phyloP scores from a whole-genome alignment of 2,113 vertebrate genomes.

The Cranoglanis bouderius region DNA sequence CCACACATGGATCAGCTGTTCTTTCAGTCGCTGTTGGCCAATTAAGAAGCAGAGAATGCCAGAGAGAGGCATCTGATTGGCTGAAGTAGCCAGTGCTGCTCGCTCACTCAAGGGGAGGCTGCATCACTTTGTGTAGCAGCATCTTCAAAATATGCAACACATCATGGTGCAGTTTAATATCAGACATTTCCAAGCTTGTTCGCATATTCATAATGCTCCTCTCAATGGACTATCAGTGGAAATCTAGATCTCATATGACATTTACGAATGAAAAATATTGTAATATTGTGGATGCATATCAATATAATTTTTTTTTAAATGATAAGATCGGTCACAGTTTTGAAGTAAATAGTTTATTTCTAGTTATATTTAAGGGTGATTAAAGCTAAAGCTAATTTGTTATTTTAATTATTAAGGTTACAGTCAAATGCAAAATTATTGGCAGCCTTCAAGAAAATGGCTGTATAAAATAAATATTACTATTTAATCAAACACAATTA shows the following conservation, averaged over 20 bases:
- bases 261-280: not conserved
- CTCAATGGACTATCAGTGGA: not conserved
- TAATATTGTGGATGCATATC: not conserved
- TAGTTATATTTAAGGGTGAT: not conserved
- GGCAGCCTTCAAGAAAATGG: not conserved
- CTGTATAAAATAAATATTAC: not conserved
- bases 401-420: not conserved
- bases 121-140: conserved; percentile 41
- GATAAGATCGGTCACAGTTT: not conserved
- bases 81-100: conserved; percentile 48
- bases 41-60: conserved; percentile 70
- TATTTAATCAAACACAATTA: not conserved
- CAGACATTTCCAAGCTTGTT: conserved; percentile 13
- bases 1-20: conserved; percentile 66
- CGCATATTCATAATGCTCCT: conserved; percentile 18
- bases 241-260: not conserved
- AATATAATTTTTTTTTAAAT: not conserved
- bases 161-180: not conserved
- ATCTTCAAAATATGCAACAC: conserved; percentile 35
- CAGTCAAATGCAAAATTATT: not conserved
- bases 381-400: not conserved
- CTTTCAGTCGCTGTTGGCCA: conserved; percentile 66
- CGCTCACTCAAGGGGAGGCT: conserved; percentile 59
- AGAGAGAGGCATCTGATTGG: conserved; percentile 69
- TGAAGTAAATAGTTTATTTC: not conserved